Conservation (phyloP, 23 tunicate species). For the Ciona savignyi region DNA sequence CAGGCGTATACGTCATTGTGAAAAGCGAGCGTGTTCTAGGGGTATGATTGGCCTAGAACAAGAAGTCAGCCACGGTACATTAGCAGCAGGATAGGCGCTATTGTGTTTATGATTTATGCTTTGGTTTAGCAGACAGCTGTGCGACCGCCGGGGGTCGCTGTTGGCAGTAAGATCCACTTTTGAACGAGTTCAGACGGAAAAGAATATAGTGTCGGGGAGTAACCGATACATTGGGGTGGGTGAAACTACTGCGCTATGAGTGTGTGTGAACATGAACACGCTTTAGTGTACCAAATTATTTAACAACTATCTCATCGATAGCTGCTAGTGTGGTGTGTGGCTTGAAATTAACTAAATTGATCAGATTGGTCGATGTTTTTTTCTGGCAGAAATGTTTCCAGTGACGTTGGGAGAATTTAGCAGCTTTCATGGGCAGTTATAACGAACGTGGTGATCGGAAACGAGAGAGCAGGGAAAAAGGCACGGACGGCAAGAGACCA, state of each 20-base stretch:
- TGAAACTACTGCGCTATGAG: too few relatives aligned
- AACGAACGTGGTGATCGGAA: background rate
- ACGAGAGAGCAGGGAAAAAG: background rate
- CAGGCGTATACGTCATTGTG: background rate
- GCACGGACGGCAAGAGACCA: slow-evolving; percentile 2
- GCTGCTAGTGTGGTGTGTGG: too few relatives aligned
- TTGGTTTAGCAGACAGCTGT: slow-evolving; percentile 1
- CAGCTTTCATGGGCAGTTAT: background rate
- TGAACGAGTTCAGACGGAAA: background rate
- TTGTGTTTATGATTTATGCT: background rate
- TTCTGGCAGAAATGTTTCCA: too few relatives aligned
- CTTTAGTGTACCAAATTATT: too few relatives aligned
- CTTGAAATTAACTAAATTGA: too few relatives aligned
- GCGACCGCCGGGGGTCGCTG: background rate
- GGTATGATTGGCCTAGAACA: background rate
- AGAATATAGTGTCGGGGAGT: too few relatives aligned
- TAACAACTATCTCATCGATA: too few relatives aligned
- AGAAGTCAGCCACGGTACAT: background rate
- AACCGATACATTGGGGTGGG: too few relatives aligned
- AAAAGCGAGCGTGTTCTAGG: background rate
- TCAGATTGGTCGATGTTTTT: too few relatives aligned
- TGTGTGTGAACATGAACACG: too few relatives aligned
- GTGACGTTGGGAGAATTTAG: background rate
- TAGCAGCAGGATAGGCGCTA: background rate
- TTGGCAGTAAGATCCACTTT: background rate